These are phyloP conservation scores for Gobio occitaniae DNA, from an alignment of 2,797 vertebrate genomes.

Conservation along the genomic window DNA sequence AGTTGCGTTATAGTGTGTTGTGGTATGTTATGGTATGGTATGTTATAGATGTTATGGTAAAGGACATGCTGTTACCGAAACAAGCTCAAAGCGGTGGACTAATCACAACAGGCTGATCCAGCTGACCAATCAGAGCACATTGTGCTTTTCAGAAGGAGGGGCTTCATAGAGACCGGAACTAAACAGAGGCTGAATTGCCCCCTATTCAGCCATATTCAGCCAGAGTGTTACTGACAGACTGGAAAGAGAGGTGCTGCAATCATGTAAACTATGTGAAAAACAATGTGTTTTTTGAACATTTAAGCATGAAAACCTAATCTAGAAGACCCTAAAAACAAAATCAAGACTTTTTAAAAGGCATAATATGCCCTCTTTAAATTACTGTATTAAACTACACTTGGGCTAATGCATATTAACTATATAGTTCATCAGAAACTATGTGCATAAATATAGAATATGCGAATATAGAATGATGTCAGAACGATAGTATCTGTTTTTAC, in stretches of 20 bases:
- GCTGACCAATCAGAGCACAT: background rate
- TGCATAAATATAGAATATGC: background rate
- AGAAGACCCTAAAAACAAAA: background rate
- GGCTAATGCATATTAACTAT: background rate
- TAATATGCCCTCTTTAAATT: background rate
- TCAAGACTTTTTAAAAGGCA: background rate
- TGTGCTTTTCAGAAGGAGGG: background rate
- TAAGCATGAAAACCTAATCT: background rate
- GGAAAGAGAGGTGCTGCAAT: background rate
- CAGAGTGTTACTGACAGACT: background rate
- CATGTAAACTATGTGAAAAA: background rate
- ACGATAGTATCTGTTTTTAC: background rate
- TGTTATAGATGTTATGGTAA: background rate
- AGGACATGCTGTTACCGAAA: background rate
- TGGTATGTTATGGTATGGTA: too few species aligned
- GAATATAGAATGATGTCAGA: background rate
- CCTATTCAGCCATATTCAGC: too few species aligned
- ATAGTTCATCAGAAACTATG: background rate
- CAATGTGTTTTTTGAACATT: background rate
- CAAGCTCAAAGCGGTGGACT: background rate
- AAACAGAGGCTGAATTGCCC: background rate
- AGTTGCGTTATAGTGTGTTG: background rate
- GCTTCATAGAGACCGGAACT: background rate
- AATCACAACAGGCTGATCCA: background rate
- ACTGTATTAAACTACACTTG: background rate